Evolutionary conservation across 1,140 invertebrate genomes (phyloP), one percentile per base, ranked within the genome.

Genomic region (Pseudobourletiella spinata): DNA sequence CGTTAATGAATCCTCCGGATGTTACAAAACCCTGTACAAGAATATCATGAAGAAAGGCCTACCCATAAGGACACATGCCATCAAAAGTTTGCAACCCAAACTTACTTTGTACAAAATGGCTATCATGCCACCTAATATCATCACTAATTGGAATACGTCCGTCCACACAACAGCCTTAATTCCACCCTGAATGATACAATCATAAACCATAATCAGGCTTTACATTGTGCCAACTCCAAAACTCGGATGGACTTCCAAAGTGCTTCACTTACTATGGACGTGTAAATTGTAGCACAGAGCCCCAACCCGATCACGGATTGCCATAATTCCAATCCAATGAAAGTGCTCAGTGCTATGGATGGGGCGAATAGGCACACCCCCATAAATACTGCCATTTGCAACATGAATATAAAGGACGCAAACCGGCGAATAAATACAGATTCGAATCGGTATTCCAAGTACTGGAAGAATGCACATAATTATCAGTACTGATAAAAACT

Each of bases 161-260:
- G 68, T 69, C 65, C 65, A 67, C 4, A 69, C 68, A 15, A 68
- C 66, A 22, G 79, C 79, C 69, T 80, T 79, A 66, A 80, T 75
- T 2, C 79, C 79, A 29, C 79, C 79, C 78, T 79, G 55, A 52
- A 67, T n/a, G n/a, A 62, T 42, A 18, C 35, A 42, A 18, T 14
- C 18, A 42, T 14, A 18, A 14, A 42, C 11, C 35, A 14, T 18
- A 18, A 18, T 42, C 14, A 42, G 18, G 35, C 11, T 42, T 42
- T 42, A 14, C 35, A 14, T 18, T 18, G 35, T 42, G 11, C 11
- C 35, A 42, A 14, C 18, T 42, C 18, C 11, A 42, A 42, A 42
- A 48, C 6, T 48, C 18, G 25, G 8, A 52, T 22, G 20, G 39
- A 32, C 2, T 14, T 56, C n/a, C 20, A 56, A 54, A 28, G 51